Percentiles rank a stretch among this genome's conserved stretches.
These are phyloP conservation scores for Drosophila multiciliata DNA, from an alignment of 2,888 invertebrate genomes.

Conservation along the genomic window DNA sequence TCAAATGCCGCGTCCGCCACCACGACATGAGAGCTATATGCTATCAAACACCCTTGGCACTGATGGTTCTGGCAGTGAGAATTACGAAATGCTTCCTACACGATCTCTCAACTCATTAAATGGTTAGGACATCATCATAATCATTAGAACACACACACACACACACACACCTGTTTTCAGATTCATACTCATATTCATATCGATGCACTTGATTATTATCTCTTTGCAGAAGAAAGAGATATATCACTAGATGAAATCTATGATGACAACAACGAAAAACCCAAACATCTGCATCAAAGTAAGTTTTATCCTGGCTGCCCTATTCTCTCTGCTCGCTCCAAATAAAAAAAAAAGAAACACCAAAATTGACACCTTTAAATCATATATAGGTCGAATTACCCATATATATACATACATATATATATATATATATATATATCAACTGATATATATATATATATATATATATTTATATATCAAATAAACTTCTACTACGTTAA, in stretches of 20 bases:
- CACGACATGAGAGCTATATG: slow-evolving; percentile 92
- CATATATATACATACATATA: neutral
- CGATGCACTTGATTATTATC: neutral
- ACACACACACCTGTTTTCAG: neutral
- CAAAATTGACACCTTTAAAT: slow-evolving; percentile 17
- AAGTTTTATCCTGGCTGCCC: slow-evolving; percentile 61
- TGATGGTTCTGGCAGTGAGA: slow-evolving; percentile 87
- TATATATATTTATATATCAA: slow-evolving; percentile 3
- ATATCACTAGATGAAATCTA: slow-evolving; percentile 85
- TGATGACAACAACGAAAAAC: slow-evolving; percentile 85
- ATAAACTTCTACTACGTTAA: neutral
- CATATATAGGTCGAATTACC: slow-evolving; percentile 27
- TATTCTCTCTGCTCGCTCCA: slow-evolving; percentile 6
- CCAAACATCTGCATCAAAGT: slow-evolving; percentile 87
- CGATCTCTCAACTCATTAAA: slow-evolving; percentile 85
- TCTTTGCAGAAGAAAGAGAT: slow-evolving; percentile 85
- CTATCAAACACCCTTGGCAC: slow-evolving; percentile 87
- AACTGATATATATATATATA: neutral
- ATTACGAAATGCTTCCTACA: slow-evolving; percentile 88
- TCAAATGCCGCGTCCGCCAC: slow-evolving; percentile 88
- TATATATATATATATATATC: neutral
- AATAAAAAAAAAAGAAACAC: neutral
- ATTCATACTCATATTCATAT: neutral
- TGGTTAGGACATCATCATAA: slow-evolving; percentile 84
- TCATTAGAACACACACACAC: neutral